Conservation (phyloP, 2,113 vertebrate genomes). For the Machaerirhynchus nigripectus region DNA sequence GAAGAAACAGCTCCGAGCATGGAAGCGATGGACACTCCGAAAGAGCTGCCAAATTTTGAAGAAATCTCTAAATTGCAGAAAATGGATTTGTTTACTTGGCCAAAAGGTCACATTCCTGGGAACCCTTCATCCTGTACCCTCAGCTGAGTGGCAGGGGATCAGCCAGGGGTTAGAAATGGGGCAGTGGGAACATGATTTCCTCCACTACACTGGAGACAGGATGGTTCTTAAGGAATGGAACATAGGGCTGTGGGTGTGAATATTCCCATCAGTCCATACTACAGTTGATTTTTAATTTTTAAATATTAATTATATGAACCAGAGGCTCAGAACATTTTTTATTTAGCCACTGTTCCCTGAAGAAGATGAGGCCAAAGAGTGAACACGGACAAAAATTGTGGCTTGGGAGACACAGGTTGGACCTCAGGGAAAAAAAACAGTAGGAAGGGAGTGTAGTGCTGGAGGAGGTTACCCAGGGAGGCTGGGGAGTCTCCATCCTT, state of each 20-base stretch:
- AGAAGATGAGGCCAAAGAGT: background rate
- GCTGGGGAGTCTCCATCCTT: background rate
- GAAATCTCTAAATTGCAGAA: background rate
- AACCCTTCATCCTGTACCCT: background rate
- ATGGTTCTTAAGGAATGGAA: background rate
- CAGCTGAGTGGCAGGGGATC: background rate
- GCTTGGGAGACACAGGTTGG: background rate
- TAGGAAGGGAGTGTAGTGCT: background rate
- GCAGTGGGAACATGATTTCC: background rate
- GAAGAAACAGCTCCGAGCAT: background rate
- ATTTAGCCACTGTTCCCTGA: background rate
- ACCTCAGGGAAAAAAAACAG: background rate
- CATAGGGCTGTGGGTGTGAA: background rate
- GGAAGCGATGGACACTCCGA: accelerated
- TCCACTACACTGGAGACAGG: background rate
- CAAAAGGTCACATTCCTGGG: background rate
- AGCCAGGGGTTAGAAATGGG: background rate
- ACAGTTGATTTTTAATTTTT: background rate
- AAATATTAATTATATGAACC: background rate
- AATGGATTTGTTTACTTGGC: background rate
- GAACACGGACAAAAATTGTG: background rate
- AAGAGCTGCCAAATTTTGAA: background rate
- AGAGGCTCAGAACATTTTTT: background rate
- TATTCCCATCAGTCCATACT: background rate
- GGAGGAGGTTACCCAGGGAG: background rate